These are phyloP conservation scores for Sparus aurata DNA, from an alignment of 2,797 vertebrate species.

Conservation along the genomic window DNA sequence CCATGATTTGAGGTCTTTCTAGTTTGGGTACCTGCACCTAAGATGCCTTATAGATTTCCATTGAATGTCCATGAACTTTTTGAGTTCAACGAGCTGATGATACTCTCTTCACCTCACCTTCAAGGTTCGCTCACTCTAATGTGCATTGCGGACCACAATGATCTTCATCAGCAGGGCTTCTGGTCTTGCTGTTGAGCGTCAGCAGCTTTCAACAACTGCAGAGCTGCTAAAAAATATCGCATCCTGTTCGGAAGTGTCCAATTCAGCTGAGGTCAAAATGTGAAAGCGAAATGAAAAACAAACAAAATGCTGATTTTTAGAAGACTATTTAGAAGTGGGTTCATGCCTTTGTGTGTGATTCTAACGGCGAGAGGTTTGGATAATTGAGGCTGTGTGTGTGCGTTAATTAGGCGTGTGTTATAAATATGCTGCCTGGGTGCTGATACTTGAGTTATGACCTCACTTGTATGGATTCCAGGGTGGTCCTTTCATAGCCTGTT, in stretches of 20 bases:
- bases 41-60: background rate
- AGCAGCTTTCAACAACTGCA: background rate
- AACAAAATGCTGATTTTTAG: too few species aligned
- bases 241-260: background rate
- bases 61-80: background rate
- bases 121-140: background rate
- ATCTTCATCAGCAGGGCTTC: background rate
- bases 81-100: background rate
- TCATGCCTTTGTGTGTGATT: slow-evolving; percentile 3
- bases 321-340: background rate
- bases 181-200: background rate
- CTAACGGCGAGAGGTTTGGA: background rate
- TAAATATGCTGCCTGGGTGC: slow-evolving; percentile 44
- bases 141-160: background rate
- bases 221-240: slow-evolving; percentile 3
- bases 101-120: background rate
- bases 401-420: slow-evolving; percentile 32
- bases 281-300: background rate
- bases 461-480: slow-evolving; percentile 73
- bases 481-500: slow-evolving; percentile 71
- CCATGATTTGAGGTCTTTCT: background rate
- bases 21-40: background rate
- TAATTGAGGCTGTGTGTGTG: slow-evolving; percentile 8
- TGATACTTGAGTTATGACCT: slow-evolving; percentile 73
- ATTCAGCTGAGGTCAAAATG: background rate